These are phyloP conservation scores for Zaprionus inermis DNA, from an alignment of 1,140 invertebrate species.

Conservation along the genomic window DNA sequence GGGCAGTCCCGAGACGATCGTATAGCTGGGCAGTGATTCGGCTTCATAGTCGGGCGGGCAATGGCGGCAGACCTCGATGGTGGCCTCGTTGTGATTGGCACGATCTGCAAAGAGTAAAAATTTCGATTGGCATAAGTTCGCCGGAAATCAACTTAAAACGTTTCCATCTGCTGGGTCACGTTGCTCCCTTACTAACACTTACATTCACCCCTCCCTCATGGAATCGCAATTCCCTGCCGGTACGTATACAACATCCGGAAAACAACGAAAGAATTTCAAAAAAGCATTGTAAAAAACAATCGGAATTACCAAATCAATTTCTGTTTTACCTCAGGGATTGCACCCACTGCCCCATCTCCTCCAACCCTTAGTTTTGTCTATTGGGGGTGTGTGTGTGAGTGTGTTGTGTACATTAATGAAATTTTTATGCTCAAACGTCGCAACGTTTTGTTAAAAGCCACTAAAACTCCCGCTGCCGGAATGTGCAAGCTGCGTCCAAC, in stretches of 20 bases:
- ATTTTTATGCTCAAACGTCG: slow-evolving; percentile 69
- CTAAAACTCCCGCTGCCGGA: slow-evolving; percentile 47
- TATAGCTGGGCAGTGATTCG: slow-evolving; percentile 87
- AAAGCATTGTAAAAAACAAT: slow-evolving; percentile 46
- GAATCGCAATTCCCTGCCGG: slow-evolving; percentile 5
- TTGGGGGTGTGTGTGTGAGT: slow-evolving; percentile 35
- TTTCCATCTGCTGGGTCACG: not conserved
- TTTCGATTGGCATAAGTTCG: not conserved
- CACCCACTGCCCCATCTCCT: not conserved
- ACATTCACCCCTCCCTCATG: no score
- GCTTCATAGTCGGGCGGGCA: slow-evolving; percentile 83
- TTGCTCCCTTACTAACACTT: not conserved
- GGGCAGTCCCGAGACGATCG: slow-evolving; percentile 87
- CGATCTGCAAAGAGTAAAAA: slow-evolving; percentile 64
- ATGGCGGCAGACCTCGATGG: slow-evolving; percentile 76
- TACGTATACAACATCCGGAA: slow-evolving; percentile 13
- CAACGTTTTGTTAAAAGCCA: slow-evolving; percentile 62
- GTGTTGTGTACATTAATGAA: slow-evolving; percentile 61
- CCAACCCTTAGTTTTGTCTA: slow-evolving; percentile 37
- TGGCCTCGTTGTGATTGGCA: slow-evolving; percentile 72
- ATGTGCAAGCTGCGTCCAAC: slow-evolving; percentile 63
- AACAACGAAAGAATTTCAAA: slow-evolving; percentile 13
- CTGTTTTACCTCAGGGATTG: slow-evolving; percentile 48
- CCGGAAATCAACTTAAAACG: slow-evolving; percentile 1
- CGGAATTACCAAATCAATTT: slow-evolving; percentile 72